Evolutionary conservation across 2,113 vertebrate genomes (phyloP), one percentile per base, ranked within the genome.

Genomic region (Taurulus bubalis): DNA sequence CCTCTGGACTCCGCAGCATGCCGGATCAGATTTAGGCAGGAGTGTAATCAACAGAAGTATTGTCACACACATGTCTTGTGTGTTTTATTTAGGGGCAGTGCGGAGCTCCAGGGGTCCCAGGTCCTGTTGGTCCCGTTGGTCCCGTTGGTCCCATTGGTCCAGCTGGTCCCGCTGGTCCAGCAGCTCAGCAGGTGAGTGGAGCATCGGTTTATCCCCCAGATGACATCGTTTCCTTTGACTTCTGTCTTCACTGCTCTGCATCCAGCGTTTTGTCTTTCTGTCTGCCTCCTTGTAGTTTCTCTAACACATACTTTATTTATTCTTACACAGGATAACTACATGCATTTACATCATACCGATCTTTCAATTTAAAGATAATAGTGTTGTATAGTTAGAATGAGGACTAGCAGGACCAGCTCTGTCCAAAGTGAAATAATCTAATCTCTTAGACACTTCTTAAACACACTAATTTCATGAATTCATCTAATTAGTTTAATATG

Each of bases 141-240:
- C 30, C 30, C 30, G 30, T 32, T 32, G 30, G 30, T 32, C 30
- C 30, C 2, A 4, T 32, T 32, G 28, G 28, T n/a, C 7, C 22
- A 32, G 30, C 67, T 24, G 94, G 36, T 9, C 36, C 36, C 4
- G 4, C 6, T 6, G 34, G 94, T 14, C 67, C 82, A 24, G 73
- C 88, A 32, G 94, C 94, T 22, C 80, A 83, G 63, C 94, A 85
- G 91, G 95, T 94, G 84, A 93, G 90, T 73, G 34, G 1, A 22
- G 56, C 60, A 15, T 9, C 6, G 3, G 22, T 42, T 77, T 49
- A 67, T 77, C 0, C 0, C 63, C 11, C 30, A 36, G 32, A 73
- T 75, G 38, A 15, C 24, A 51, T 20, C 70, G 36, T 71, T 70
- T 71, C 36, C 42, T 55, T 40, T 30, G 26, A 65, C 70, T n/a